Evolutionary conservation across 1,140 invertebrate genomes (phyloP).

Genomic region (Gryon sp.): DNA sequence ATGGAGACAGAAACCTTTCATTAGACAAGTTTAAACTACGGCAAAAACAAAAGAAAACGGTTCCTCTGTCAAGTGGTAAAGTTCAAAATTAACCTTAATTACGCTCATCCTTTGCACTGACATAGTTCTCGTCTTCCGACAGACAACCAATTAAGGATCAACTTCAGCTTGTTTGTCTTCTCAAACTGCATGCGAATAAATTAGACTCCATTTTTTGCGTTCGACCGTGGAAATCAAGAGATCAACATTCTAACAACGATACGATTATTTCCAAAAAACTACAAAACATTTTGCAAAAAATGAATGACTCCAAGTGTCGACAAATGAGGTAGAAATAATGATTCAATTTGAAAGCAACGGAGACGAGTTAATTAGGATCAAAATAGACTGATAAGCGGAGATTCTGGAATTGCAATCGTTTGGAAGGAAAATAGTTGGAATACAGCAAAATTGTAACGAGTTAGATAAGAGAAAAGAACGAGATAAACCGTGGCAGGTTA

Average conservation of each 20-base stretch:
- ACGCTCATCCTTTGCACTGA: conserved; percentile 34
- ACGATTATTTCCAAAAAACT: no score
- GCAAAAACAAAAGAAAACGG: conserved; percentile 32
- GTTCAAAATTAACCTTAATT: conserved; percentile 47
- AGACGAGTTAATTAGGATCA: conserved; percentile 32
- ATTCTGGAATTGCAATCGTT: conserved; percentile 1
- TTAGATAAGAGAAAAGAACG: conserved; percentile 20
- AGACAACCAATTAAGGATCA: conserved; percentile 29
- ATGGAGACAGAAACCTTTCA: no score
- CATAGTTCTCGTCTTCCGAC: conserved; percentile 28
- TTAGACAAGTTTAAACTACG: conserved; percentile 17
- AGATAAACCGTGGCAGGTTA: conserved; percentile 33
- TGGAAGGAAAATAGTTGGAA: conserved; percentile 8
- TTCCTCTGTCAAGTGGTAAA: conserved; percentile 2
- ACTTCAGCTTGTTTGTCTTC: conserved; percentile 23
- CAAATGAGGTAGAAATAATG: not conserved
- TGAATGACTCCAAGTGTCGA: no score
- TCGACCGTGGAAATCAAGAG: conserved; percentile 24
- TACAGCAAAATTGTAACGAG: conserved; percentile 19
- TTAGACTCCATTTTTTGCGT: not conserved
- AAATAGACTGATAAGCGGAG: conserved; percentile 7
- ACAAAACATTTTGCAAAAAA: no score
- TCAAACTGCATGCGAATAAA: not conserved
- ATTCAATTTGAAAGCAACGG: conserved; percentile 1
- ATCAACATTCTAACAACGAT: not conserved